phyloP scores from a whole-genome alignment of 2,113 vertebrate genomes.

The Leptosomus discolor region DNA sequence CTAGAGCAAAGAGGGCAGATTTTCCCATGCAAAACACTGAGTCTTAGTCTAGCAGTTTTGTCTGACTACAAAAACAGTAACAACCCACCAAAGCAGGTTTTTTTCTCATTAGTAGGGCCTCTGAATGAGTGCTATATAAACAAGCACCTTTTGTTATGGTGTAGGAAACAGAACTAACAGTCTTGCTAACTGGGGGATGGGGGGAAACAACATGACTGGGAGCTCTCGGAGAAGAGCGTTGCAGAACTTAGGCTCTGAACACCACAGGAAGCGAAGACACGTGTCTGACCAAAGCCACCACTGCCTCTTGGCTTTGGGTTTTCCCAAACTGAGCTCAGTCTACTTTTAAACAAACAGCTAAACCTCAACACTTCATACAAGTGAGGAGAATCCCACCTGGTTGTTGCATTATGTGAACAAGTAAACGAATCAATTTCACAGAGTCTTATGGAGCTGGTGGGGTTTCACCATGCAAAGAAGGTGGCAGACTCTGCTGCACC shows the following conservation, averaged over 20 bases:
- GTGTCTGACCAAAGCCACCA: background rate
- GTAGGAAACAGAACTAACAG: background rate
- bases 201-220: background rate
- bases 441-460: background rate
- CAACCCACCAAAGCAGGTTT: background rate
- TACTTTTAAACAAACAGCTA: background rate
- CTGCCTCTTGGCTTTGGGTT: background rate
- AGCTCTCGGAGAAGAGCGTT: background rate
- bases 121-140: background rate
- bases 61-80: background rate
- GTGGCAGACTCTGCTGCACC: background rate
- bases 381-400: background rate
- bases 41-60: background rate
- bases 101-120: background rate
- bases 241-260: background rate
- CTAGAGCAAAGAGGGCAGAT: background rate
- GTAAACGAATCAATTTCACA: accelerated
- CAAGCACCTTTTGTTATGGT: background rate
- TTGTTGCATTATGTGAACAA: background rate
- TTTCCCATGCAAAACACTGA: background rate
- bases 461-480: background rate
- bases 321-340: background rate
- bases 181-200: background rate
- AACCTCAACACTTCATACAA: background rate
- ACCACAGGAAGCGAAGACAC: background rate